phyloP scores from a whole-genome alignment of 2,888 invertebrate species.

The Stictocephala bisonia region DNA sequence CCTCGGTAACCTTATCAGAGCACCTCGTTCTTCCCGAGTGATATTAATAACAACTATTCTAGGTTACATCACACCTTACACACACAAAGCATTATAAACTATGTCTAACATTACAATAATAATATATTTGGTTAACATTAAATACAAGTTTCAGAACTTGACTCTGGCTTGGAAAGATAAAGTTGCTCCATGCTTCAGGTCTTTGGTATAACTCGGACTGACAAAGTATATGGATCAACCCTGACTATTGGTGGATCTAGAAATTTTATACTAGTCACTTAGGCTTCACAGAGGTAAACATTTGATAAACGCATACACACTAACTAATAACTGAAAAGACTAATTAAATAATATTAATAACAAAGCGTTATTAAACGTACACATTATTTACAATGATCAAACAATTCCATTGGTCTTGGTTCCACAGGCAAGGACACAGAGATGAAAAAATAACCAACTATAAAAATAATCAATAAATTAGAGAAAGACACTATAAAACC shows the following conservation, averaged over 20 bases:
- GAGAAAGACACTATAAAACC: neutral
- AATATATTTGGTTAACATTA: slow-evolving; percentile 58
- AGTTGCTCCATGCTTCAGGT: slow-evolving; percentile 39
- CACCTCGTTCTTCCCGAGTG: neutral
- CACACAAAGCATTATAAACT: slow-evolving; percentile 52
- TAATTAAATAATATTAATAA: slow-evolving; percentile 41
- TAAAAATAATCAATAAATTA: neutral
- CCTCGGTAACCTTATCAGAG: slow-evolving; percentile 2
- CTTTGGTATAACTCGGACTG: slow-evolving; percentile 39
- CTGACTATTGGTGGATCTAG: slow-evolving; percentile 33
- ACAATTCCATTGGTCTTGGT: slow-evolving; percentile 4
- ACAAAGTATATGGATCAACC: slow-evolving; percentile 34
- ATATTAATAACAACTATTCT: slow-evolving; percentile 36
- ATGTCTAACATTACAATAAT: slow-evolving; percentile 48
- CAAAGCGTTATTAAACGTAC: slow-evolving; percentile 33
- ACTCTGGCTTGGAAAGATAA: slow-evolving; percentile 36
- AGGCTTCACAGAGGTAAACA: slow-evolving; percentile 38
- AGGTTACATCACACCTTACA: slow-evolving; percentile 39
- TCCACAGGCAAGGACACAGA: slow-evolving; percentile 3
- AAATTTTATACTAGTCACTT: slow-evolving; percentile 33
- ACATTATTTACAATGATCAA: slow-evolving; percentile 26
- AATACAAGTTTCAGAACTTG: slow-evolving; percentile 51
- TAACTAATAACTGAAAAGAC: slow-evolving; percentile 24
- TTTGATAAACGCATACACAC: slow-evolving; percentile 16
- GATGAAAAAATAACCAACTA: neutral